Evolutionary conservation across 2,113 vertebrate species (phyloP), one percentile per base, ranked within the genome.

Genomic region (Caracal caracal): DNA sequence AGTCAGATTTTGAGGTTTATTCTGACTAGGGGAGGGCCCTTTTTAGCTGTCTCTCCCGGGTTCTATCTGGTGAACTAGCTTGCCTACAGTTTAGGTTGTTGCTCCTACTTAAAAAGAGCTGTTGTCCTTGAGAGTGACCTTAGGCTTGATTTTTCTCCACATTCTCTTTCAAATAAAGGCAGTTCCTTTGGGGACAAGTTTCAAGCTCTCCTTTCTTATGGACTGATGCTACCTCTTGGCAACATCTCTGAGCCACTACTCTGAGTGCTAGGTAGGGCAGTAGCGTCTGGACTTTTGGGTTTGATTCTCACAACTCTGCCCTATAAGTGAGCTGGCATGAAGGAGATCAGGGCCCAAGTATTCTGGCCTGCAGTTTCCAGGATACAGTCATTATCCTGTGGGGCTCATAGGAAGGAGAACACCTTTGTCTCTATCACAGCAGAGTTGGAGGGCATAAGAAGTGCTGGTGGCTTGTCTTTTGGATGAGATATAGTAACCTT

Each of bases 161-260:
- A 68, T 11, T 88, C 63, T 95, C 11, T 90, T 96, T 94, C 47
- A 61, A 66, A 92, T 75, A 75, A 66, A 96, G 28, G 49, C 83
- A 59, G 2, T 71, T 87, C 51, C 73, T 93, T 94, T 78, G 40
- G 30, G 33, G 61, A 93, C 3, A 78, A 16, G 4, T 75, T 33
- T 37, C 20, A 56, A 56, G 24, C 35, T 68, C 49, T 82, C 68
- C 75, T 75, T 28, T 92, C 37, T 76, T 73, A 40, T 2, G 4
- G 26, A 71, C 26, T 65, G 49, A 28, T 91, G 24, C 49, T 75
- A 11, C 40, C n/a, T 43, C 17, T 43, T 16, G 28, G 19, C 28
- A 79, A 63, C 87, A 78, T 88, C 65, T 92, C 68, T 83, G 61
- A 79, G 63, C 68, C 76, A 81, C 51, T 82, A 0, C 35, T 56